Evolutionary conservation across 2,113 vertebrate genomes (phyloP), one percentile per base, ranked within the genome.

Genomic region (Todiramphus chloris): DNA sequence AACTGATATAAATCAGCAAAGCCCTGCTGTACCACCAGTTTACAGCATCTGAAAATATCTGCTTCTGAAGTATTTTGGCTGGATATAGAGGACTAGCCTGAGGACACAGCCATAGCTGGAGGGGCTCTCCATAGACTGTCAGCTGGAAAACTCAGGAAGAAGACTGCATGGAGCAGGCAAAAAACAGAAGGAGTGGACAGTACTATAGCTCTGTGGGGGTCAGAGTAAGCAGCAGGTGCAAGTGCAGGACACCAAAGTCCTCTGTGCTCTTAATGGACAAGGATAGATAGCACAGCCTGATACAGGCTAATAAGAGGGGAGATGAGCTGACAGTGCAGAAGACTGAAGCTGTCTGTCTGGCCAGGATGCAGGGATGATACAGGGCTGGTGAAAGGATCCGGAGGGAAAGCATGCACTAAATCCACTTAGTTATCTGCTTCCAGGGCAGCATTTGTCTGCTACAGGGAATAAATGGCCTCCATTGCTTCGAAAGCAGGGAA

Each of bases 391-490:
- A 63, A 91, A 77, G 58, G 50, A 69, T 83, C 55, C 73, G 44
- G 81, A 84, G 35, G 63, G 55, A 94, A 74, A 83, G 67, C 41
- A 63, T 73, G 62, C 66, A 86, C 93, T 69, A 83, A 95, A 96
- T 76, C 60, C 87, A 85, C 89, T 87, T 94, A 67, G 73, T 91
- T 89, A 83, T 48, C 89, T 43, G 56, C 89, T 91, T 70, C 87
- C 90, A 51, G 62, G 64, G 35, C 93, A 95, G 66, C 74, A 76
- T 92, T 90, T 89, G 69, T 74, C 74, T 96, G 72, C 75, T 67
- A 15, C 69, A 81, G 70, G 68, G 93, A 96, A 94, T 84, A 97
- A 97, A 94, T 77, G 93, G 92, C 68, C 70, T 94, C 95, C 96
- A 83, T 53, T 89, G 74, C 93, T 93, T 88, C 0, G 33, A 96